Conservation (phyloP, 2,888 invertebrate species). For the Rhagonycha fulva region DNA sequence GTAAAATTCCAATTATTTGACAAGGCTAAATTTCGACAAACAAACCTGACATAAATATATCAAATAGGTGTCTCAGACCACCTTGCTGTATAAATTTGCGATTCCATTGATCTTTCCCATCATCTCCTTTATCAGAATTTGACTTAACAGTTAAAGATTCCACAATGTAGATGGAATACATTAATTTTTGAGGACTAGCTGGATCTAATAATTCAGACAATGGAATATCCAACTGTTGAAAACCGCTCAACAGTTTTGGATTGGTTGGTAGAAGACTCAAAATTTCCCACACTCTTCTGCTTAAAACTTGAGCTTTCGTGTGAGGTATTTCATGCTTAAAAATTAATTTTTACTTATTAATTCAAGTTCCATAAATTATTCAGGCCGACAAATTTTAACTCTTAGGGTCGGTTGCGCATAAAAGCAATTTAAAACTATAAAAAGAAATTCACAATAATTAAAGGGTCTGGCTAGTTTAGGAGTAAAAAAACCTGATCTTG, state of each 20-base stretch:
- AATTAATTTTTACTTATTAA: constrained; percentile 6
- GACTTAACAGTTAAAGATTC: constrained; percentile 66
- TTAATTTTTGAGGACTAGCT: constrained; percentile 88
- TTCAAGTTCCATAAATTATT: background rate
- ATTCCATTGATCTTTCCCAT: constrained; percentile 63
- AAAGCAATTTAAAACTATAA: no score
- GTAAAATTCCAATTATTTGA: background rate
- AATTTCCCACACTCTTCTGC: constrained; percentile 93
- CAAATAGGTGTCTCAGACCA: constrained; percentile 84
- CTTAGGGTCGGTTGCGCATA: no score
- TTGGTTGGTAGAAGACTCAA: constrained; percentile 89
- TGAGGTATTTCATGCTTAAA: constrained; percentile 71
- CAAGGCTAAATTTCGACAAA: background rate
- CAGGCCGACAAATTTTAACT: no score
- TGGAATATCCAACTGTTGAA: constrained; percentile 75
- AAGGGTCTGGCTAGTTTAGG: no score
- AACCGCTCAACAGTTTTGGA: constrained; percentile 81
- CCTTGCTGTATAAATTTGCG: constrained; percentile 84
- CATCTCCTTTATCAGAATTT: constrained; percentile 36
- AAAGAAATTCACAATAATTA: no score
- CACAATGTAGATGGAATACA: constrained; percentile 93
- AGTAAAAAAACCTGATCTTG: no score
- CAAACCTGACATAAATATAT: constrained; percentile 86
- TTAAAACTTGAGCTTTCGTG: constrained; percentile 86
- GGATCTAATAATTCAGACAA: constrained; percentile 82